phyloP scores from a whole-genome alignment of 2,797 vertebrate species.

The Mormyrus proboscirostris region DNA sequence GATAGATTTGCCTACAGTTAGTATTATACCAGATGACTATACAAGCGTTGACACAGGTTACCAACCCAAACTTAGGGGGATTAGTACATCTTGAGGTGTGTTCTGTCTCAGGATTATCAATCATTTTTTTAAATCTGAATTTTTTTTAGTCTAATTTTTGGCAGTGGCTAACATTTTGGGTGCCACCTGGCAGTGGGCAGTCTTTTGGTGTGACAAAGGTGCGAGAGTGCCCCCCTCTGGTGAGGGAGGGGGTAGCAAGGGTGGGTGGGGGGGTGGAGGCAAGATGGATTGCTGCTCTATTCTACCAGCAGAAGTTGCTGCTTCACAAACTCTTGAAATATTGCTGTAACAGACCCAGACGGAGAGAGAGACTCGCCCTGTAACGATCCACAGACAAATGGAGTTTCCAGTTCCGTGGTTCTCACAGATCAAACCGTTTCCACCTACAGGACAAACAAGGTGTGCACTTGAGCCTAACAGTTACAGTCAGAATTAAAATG shows the following conservation, averaged over 20 bases:
- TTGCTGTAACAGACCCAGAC: conserved; percentile 40
- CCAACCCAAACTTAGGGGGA: conserved; percentile 36
- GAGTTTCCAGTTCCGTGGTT: conserved; percentile 35
- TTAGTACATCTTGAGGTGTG: conserved; percentile 26
- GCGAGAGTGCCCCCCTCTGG: conserved; percentile 21
- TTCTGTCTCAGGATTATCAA: conserved; percentile 33
- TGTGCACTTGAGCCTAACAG: conserved; percentile 58
- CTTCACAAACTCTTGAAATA: conserved; percentile 43
- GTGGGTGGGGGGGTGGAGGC: conserved; percentile 20
- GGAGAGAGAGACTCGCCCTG: conserved; percentile 22
- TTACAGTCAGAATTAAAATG: conserved; percentile 53
- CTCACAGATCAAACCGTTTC: conserved; percentile 53
- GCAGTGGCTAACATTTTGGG: conserved; percentile 39
- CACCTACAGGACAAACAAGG: conserved; percentile 46
- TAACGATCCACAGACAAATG: conserved; percentile 16
- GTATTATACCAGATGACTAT: conserved; percentile 45
- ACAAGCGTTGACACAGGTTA: conserved; percentile 48
- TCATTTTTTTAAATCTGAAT: neutral
- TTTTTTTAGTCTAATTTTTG: conserved; percentile 20
- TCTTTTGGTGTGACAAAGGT: neutral
- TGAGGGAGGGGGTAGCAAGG: conserved; percentile 1
- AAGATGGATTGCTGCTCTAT: conserved; percentile 50
- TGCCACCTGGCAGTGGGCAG: neutral
- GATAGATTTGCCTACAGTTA: conserved; percentile 47
- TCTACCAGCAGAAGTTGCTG: conserved; percentile 64